phyloP scores from a whole-genome alignment of 2,113 vertebrate genomes.

The Nesogale talazaci region DNA sequence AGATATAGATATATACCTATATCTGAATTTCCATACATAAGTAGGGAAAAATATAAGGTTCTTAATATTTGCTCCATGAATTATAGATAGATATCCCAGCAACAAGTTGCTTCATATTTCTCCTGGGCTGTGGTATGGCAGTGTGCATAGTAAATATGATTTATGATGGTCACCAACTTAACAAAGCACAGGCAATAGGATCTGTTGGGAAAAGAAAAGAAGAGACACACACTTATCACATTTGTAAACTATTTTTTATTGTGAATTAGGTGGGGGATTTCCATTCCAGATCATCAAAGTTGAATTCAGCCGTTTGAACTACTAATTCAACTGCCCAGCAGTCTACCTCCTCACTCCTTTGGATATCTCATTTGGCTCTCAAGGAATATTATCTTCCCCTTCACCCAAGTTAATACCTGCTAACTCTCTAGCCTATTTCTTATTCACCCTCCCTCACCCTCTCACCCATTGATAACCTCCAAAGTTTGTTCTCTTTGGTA shows the following conservation, averaged over 20 bases:
- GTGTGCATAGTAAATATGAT: background rate
- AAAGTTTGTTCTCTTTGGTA: no score
- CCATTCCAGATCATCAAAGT: no score
- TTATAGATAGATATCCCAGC: slow-evolving; percentile 6
- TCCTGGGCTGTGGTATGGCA: background rate
- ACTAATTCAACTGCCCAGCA: no score
- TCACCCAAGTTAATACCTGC: no score
- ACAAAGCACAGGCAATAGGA: background rate
- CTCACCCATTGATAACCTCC: no score
- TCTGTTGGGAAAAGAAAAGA: background rate
- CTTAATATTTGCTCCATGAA: slow-evolving; percentile 32
- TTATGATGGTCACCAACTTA: background rate
- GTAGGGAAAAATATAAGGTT: background rate
- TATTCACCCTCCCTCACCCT: no score
- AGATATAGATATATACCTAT: background rate
- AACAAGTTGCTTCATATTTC: slow-evolving; percentile 14
- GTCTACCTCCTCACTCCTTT: no score
- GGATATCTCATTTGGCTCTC: no score
- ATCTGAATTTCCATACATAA: background rate
- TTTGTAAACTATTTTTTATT: background rate
- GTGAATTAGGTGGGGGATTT: no score
- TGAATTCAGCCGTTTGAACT: no score
- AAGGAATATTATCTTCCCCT: no score
- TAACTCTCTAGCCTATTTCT: no score
- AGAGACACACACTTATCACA: background rate